Evolutionary conservation across 2,797 vertebrate genomes (phyloP), one percentile per base, ranked within the genome.

Genomic region (Cryptoblepharus egeriae): DNA sequence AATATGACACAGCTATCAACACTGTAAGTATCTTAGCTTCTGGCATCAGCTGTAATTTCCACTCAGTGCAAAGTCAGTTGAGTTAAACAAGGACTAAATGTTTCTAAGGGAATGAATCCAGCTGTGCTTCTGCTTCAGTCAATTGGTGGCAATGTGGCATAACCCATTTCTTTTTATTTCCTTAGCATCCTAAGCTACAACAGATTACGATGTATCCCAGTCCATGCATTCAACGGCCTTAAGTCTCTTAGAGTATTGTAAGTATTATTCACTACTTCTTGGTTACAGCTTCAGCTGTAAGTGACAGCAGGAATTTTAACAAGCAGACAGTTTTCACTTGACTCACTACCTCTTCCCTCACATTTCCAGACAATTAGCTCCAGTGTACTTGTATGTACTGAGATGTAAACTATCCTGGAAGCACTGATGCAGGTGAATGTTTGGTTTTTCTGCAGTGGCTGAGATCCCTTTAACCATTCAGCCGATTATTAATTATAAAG

Each of bases 1-100:
- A 99, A 99, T 95, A 98, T 99, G 97, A 97, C 97, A 70, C 98
- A 99, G 87, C 96, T 99, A 42, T 97, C 98, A 52, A 99, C 98
- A 0, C 97, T 99, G 98, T 99, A 91, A 98, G 98, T 98, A 94
- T 22, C 69, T 37, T 0, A 26, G 30, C 68, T 88, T 90, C 64
- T 69, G 79, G 1, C 63, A 61, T 75, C 35, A 13, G 1, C 32
- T 79, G 61, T 81, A 82, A 75, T 86, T 87, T n/a, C 58, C 81
- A 80, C 81, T 73, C 73, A 67, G 42, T 77, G 60, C 35, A 20
- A 16, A 71, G 75, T 60, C 61, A 28, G 61, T 35, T 70, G 5
- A 42, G 55, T 81, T 81, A 81, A 64, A 24, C 55, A 35, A 81
- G 9, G 55, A 15, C 22, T 0, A 26, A 42, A 77, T 67, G 35